phyloP scores from a whole-genome alignment of 2,888 invertebrate genomes.

The Agrochola lota region DNA sequence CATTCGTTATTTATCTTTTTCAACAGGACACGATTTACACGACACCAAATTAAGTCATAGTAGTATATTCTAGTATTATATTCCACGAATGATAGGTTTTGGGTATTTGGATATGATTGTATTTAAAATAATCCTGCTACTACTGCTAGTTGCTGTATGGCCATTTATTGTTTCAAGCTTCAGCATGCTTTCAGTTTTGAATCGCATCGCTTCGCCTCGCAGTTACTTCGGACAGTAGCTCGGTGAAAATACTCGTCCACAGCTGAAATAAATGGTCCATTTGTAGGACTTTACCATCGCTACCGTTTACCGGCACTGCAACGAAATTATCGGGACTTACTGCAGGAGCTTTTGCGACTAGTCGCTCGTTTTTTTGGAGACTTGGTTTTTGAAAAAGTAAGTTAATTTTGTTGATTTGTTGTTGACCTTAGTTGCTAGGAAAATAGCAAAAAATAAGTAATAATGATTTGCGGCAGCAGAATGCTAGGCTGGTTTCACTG shows the following conservation, averaged over 20 bases:
- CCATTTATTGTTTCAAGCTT: background rate
- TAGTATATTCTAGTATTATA: background rate
- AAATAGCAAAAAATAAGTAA: background rate
- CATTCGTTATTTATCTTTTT: background rate
- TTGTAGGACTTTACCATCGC: conserved; percentile 62
- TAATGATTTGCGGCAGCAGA: background rate
- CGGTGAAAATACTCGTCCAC: conserved; percentile 47
- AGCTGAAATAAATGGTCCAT: conserved; percentile 70
- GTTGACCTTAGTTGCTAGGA: background rate
- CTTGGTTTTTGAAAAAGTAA: conserved; percentile 23
- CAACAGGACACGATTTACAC: background rate
- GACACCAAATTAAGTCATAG: background rate
- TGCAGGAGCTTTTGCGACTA: conserved; percentile 41
- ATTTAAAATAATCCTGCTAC: background rate
- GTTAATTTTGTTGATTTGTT: background rate
- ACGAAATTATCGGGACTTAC: conserved; percentile 42
- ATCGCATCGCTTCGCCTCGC: background rate
- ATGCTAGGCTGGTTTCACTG: background rate
- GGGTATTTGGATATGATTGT: background rate
- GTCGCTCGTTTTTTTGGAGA: conserved; percentile 38
- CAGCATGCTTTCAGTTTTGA: background rate
- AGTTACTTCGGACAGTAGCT: background rate
- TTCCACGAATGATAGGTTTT: background rate
- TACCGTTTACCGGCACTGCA: conserved; percentile 10
- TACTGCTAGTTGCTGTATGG: background rate